These are phyloP conservation scores for Theodoxus fluviatilis DNA, from an alignment of 2,888 invertebrate species.

Conservation along the genomic window DNA sequence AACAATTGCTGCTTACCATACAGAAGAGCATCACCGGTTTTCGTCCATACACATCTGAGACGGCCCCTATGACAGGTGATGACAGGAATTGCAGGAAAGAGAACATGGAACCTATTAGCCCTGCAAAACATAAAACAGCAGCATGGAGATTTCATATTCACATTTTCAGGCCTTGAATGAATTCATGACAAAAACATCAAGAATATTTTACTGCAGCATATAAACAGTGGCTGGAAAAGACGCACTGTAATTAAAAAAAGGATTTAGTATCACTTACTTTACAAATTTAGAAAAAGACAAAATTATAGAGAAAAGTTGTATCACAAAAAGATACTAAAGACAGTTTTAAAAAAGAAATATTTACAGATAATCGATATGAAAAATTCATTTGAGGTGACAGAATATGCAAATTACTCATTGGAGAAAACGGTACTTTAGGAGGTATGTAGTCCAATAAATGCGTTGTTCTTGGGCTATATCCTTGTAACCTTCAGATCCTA, in stretches of 20 bases:
- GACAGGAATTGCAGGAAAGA: conserved; percentile 94
- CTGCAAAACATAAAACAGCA: conserved; percentile 58
- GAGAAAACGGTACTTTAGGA: too few relatives aligned
- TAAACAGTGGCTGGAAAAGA: conserved; percentile 5
- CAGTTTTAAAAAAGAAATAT: too few relatives aligned
- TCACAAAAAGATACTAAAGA: too few relatives aligned
- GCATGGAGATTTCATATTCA: too few relatives aligned
- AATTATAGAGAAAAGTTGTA: too few relatives aligned
- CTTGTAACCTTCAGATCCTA: too few relatives aligned
- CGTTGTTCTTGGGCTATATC: too few relatives aligned
- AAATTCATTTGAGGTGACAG: too few relatives aligned
- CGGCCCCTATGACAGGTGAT: conserved; percentile 91
- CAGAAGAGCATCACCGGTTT: conserved; percentile 84
- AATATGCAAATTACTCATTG: too few relatives aligned
- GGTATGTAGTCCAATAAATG: too few relatives aligned
- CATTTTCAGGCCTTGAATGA: too few relatives aligned
- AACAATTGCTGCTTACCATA: conserved; percentile 71
- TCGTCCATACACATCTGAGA: conserved; percentile 94
- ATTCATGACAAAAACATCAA: background rate
- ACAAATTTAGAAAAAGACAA: background rate
- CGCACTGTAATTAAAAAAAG: background rate
- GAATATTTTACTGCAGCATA: background rate
- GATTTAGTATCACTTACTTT: background rate
- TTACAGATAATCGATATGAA: too few relatives aligned
- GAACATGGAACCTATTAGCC: conserved; percentile 93